Evolutionary conservation across 2,888 invertebrate species (phyloP).

Genomic region (Notocelia uddmanniana): DNA sequence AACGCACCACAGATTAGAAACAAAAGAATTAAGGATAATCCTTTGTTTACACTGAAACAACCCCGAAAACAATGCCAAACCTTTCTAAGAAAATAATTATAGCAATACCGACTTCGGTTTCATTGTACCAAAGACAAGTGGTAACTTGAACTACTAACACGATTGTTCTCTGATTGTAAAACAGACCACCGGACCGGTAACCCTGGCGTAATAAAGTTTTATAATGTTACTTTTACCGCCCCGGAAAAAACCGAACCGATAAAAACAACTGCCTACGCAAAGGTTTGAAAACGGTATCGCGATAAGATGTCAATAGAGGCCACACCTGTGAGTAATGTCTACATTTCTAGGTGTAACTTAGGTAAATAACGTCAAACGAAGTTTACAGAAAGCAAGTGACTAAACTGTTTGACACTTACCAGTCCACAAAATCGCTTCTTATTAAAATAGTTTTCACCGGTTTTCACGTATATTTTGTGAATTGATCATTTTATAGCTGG

Average conservation of each 20-base stretch:
- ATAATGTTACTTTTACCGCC: constrained; percentile 55
- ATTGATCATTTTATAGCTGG: too few species aligned
- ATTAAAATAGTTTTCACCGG: too few species aligned
- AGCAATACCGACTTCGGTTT: constrained; percentile 24
- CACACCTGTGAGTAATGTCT: constrained; percentile 21
- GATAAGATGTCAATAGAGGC: constrained; percentile 29
- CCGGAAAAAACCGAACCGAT: constrained; percentile 53
- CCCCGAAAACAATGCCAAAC: constrained; percentile 51
- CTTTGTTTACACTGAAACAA: constrained; percentile 64
- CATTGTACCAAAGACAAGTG: constrained; percentile 39
- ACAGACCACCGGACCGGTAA: constrained; percentile 55
- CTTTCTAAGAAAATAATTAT: constrained; percentile 53
- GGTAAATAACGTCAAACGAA: constrained; percentile 19
- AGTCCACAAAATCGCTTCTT: not conserved
- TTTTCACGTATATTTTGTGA: too few species aligned
- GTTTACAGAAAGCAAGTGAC: constrained; percentile 14
- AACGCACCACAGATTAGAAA: constrained; percentile 43
- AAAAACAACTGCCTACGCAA: constrained; percentile 40
- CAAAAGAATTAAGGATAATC: constrained; percentile 56
- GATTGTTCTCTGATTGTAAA: constrained; percentile 52
- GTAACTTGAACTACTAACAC: constrained; percentile 51
- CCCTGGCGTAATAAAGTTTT: constrained; percentile 65
- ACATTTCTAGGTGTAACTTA: constrained; percentile 1
- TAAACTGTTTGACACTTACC: constrained; percentile 3
- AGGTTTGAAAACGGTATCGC: constrained; percentile 36